phyloP scores from a whole-genome alignment of 2,113 vertebrate species.

The Campylomormyrus tamandua region DNA sequence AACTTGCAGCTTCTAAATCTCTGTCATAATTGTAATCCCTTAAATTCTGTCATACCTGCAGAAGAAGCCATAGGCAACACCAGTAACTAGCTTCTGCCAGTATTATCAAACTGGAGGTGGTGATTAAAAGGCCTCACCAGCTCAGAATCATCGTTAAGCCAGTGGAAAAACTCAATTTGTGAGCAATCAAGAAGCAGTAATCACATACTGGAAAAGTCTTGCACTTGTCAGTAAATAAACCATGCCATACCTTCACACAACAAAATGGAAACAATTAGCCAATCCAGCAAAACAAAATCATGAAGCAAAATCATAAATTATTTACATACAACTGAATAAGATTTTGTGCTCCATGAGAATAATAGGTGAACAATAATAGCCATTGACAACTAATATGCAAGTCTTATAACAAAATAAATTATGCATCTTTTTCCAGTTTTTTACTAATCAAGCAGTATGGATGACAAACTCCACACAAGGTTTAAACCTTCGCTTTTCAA shows the following conservation, averaged over 20 bases:
- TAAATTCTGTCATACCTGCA: slow-evolving; percentile 28
- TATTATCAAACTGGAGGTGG: slow-evolving; percentile 67
- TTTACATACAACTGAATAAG: slow-evolving; percentile 17
- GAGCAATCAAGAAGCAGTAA: slow-evolving; percentile 61
- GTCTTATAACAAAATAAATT: slow-evolving; percentile 14
- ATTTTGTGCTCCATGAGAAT: not conserved
- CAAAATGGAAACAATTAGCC: slow-evolving; percentile 22
- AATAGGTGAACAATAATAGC: slow-evolving; percentile 11
- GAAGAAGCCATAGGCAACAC: slow-evolving; percentile 46
- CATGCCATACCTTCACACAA: not conserved
- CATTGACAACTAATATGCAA: slow-evolving; percentile 2
- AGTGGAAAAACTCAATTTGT: slow-evolving; percentile 66
- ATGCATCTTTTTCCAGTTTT: not conserved
- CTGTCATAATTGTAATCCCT: not conserved
- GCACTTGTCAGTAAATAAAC: slow-evolving; percentile 11
- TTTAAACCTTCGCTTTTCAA: slow-evolving; percentile 10
- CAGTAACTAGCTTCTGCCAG: slow-evolving; percentile 56
- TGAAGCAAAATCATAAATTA: slow-evolving; percentile 18
- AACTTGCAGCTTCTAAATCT: not conserved
- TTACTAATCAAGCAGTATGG: slow-evolving; percentile 6
- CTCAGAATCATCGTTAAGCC: slow-evolving; percentile 70
- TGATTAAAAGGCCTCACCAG: slow-evolving; percentile 65
- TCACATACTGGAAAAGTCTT: slow-evolving; percentile 54
- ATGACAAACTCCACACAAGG: slow-evolving; percentile 1
- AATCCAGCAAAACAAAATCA: not conserved